phyloP scores from a whole-genome alignment of 2,113 vertebrate species.

The Pelodiscus sinensis region DNA sequence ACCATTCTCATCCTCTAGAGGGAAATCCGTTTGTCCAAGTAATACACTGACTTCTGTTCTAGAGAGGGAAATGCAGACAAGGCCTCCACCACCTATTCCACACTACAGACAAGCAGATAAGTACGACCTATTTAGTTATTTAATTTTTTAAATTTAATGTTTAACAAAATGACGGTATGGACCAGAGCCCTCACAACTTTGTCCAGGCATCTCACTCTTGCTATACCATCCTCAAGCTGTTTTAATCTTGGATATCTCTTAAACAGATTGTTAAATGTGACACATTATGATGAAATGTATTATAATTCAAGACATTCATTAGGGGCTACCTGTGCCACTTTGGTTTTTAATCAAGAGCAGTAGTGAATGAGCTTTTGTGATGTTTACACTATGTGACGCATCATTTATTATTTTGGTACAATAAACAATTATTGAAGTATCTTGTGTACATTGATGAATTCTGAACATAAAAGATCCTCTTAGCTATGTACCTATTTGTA shows the following conservation, averaged over 20 bases:
- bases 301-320: not conserved
- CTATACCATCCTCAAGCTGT: not conserved
- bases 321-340: not conserved
- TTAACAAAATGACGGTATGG: not conserved
- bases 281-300: not conserved
- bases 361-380: not conserved
- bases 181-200: not conserved
- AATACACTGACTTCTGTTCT: constrained; percentile 88
- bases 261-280: not conserved
- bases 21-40: constrained; percentile 90
- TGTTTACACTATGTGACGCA: not conserved
- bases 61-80: constrained; percentile 86
- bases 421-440: not conserved
- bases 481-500: not conserved
- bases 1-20: constrained; percentile 80
- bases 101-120: constrained; percentile 92
- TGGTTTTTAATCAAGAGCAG: not conserved
- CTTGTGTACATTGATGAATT: not conserved
- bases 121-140: constrained; percentile 75
- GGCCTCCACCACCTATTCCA: constrained; percentile 92
- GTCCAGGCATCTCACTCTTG: not conserved
- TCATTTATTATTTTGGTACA: not conserved
- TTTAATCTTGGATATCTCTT: not conserved
- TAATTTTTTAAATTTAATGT: not conserved
- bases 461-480: not conserved